Evolutionary conservation across 2,113 vertebrate species (phyloP).

Genomic region (Myotis yumanensis): DNA sequence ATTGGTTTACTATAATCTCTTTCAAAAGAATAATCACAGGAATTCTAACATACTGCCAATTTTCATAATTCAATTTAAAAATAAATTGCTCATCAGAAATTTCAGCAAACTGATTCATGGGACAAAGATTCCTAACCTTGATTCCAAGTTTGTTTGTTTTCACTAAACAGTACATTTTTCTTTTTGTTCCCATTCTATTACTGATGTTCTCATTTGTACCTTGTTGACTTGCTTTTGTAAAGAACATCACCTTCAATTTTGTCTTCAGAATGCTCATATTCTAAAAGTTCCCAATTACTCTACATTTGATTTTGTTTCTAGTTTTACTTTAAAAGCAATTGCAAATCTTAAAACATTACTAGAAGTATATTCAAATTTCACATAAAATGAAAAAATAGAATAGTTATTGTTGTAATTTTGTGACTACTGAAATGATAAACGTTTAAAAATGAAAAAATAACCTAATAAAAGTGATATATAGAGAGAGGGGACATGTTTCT

Average conservation of each 20-base stretch:
- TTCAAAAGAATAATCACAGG: not conserved
- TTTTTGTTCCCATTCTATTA: not conserved
- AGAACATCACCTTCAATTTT: slow-evolving; percentile 7
- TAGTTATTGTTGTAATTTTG: not conserved
- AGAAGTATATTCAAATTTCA: slow-evolving; percentile 45
- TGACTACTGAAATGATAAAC: slow-evolving; percentile 7
- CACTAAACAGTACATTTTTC: not conserved
- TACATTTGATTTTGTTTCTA: slow-evolving; percentile 54
- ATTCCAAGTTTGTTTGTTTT: not conserved
- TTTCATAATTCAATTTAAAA: not conserved
- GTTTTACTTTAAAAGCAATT: slow-evolving; percentile 53
- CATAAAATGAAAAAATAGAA: not conserved
- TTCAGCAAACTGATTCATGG: not conserved
- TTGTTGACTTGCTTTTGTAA: slow-evolving; percentile 25
- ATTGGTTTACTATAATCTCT: not conserved
- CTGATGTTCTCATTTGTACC: not conserved
- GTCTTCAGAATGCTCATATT: not conserved
- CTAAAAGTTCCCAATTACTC: slow-evolving; percentile 43
- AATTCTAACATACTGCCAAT: not conserved
- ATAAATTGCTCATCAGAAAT: not conserved
- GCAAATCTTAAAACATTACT: slow-evolving; percentile 39
- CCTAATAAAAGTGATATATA: not conserved
- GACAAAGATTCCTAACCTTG: not conserved
- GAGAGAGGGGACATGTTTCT: not conserved
- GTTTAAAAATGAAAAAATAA: slow-evolving; percentile 53